phyloP scores from a whole-genome alignment of 1,140 invertebrate species.

The Drosophila punjabiensis region DNA sequence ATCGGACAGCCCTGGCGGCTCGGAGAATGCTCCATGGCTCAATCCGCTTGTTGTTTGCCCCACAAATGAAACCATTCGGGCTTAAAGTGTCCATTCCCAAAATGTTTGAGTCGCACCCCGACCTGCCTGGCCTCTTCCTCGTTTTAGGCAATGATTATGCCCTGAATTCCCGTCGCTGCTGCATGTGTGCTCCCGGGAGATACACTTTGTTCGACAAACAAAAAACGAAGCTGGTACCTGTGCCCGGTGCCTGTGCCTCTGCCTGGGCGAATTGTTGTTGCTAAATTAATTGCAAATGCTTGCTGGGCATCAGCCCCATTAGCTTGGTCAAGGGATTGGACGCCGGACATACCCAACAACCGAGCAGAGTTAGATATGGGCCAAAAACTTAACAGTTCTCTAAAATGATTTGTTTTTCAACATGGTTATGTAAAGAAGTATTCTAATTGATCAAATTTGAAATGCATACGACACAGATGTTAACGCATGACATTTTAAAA shows the following conservation, averaged over 20 bases:
- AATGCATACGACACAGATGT: too few relatives aligned
- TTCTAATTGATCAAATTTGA: too few relatives aligned
- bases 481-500: too few relatives aligned
- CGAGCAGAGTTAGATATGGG: too few relatives aligned
- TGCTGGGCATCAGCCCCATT: conserved; percentile 19
- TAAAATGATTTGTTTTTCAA: too few relatives aligned
- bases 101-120: conserved; percentile 41
- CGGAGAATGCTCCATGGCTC: conserved; percentile 11
- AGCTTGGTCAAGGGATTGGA: background rate
- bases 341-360: conserved; percentile 6
- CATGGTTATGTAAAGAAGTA: too few relatives aligned
- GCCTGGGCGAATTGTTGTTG: conserved; percentile 6
- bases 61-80: conserved; percentile 39
- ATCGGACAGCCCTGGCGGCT: conserved; percentile 20
- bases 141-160: background rate
- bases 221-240: conserved; percentile 24
- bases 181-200: conserved; percentile 35
- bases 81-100: conserved; percentile 53
- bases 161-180: conserved; percentile 11
- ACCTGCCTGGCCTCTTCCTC: background rate
- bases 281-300: conserved; percentile 49
- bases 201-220: conserved; percentile 40
- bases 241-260: background rate
- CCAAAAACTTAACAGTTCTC: too few relatives aligned
- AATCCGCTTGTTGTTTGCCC: conserved; percentile 24